These are phyloP conservation scores for Mustela nigripes DNA, from an alignment of 2,113 vertebrate species.

Conservation along the genomic window DNA sequence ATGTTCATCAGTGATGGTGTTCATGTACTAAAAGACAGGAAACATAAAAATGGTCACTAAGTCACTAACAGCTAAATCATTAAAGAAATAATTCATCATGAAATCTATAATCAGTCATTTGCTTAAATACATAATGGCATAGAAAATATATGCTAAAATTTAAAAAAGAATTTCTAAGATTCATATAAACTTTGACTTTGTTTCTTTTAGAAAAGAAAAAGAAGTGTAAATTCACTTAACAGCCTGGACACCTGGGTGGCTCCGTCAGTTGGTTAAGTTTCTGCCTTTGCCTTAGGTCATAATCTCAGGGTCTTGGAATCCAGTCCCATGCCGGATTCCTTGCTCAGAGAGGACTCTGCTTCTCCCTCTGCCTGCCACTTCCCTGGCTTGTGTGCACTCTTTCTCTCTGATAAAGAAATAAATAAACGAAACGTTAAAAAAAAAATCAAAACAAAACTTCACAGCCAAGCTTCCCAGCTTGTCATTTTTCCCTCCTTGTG, in stretches of 20 bases:
- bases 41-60: background rate
- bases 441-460: background rate
- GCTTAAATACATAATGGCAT: background rate
- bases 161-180: background rate
- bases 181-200: background rate
- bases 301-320: background rate
- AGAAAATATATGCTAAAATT: background rate
- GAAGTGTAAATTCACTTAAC: background rate
- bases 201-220: constrained; percentile 12
- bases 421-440: background rate
- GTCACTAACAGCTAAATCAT: background rate
- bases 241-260: background rate
- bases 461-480: background rate
- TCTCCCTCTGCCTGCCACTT: background rate
- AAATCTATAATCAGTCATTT: background rate
- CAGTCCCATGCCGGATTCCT: rapidly evolving
- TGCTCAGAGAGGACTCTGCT: background rate
- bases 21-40: background rate
- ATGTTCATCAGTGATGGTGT: background rate
- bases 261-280: background rate
- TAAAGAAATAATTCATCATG: background rate
- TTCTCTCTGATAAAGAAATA: no score
- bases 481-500: background rate
- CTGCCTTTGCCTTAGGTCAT: background rate
- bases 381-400: background rate